Percentiles rank a stretch among this genome's conserved stretches.
phyloP scores from a whole-genome alignment of 2,888 invertebrate species.

The Quadroppia sp. region DNA sequence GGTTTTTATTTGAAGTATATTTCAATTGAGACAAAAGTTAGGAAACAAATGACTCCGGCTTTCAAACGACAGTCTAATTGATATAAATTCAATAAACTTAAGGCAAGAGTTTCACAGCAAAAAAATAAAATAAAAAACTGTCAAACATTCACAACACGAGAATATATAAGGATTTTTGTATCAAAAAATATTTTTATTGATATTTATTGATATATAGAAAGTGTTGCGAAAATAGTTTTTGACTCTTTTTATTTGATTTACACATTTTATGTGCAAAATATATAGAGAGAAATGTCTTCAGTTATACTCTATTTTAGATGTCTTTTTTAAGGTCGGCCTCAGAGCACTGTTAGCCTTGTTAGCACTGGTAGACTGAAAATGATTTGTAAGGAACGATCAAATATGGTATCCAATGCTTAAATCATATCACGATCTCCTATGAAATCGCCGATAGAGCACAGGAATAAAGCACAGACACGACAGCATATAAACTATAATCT shows the following conservation, averaged over 20 bases:
- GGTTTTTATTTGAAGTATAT: neutral
- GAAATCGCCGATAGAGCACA: neutral
- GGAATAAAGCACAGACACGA: neutral
- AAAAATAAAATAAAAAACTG: neutral
- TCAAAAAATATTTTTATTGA: neutral
- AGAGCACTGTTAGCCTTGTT: neutral
- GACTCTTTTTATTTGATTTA: neutral
- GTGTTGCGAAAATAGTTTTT: neutral
- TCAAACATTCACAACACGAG: neutral
- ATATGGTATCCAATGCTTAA: neutral
- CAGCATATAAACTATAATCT: too few species aligned
- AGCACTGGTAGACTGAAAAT: neutral
- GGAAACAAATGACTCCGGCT: neutral
- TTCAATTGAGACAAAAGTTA: neutral
- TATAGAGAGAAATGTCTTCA: neutral
- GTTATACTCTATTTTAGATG: neutral
- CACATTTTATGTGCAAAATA: neutral
- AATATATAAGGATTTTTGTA: neutral
- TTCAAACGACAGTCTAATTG: neutral
- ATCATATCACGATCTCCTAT: neutral
- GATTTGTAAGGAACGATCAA: too few species aligned
- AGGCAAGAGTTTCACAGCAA: neutral
- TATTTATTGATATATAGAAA: neutral
- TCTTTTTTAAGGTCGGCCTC: neutral
- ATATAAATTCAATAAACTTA: constrained; percentile 1